Evolutionary conservation across 2,797 vertebrate genomes (phyloP).

Genomic region (Amblyraja radiata): DNA sequence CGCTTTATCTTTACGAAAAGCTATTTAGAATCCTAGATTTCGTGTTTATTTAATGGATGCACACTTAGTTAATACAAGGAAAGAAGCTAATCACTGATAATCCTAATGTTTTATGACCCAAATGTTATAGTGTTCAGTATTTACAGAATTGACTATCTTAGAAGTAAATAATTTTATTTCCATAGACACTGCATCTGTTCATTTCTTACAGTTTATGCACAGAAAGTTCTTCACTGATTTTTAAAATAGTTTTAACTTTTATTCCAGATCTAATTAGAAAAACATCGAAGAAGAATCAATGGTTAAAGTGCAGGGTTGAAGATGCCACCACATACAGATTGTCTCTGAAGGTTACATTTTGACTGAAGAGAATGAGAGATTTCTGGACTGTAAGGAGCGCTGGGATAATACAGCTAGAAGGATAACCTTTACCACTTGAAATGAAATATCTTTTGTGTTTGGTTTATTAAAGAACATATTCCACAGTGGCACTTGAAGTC

Average conservation of each 20-base stretch:
- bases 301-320: not conserved
- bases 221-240: not conserved
- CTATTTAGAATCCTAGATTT: slow-evolving; percentile 30
- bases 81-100: slow-evolving; percentile 13
- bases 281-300: not conserved
- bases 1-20: not conserved
- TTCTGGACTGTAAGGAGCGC: not conserved
- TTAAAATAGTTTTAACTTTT: not conserved
- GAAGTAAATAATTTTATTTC: slow-evolving; percentile 30
- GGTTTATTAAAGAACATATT: not conserved
- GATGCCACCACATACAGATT: not conserved
- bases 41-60: slow-evolving; percentile 15
- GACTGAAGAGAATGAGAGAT: not conserved
- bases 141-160: slow-evolving; percentile 14
- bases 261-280: slow-evolving; percentile 10
- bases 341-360: not conserved
- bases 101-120: not conserved
- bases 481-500: not conserved
- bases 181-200: not conserved
- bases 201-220: not conserved
- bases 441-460: not conserved
- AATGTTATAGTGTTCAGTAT: slow-evolving; percentile 4
- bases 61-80: slow-evolving; percentile 20
- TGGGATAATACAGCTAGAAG: not conserved
- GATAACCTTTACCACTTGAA: not conserved